These are phyloP conservation scores for Rhopalosiphum padi DNA, from an alignment of 1,140 invertebrate species.

Conservation along the genomic window DNA sequence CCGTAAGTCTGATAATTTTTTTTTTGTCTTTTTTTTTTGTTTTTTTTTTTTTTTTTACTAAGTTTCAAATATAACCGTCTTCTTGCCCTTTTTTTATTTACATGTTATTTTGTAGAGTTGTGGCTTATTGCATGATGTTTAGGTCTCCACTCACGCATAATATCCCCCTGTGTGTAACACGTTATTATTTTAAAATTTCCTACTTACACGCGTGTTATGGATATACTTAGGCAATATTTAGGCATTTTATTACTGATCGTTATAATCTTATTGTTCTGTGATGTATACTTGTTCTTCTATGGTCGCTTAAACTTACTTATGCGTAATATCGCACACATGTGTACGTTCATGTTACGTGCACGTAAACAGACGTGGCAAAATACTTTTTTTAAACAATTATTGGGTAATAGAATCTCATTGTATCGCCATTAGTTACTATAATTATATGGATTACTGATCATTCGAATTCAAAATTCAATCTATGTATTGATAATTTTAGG, in stretches of 20 bases:
- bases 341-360: no score
- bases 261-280: neutral
- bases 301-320: neutral
- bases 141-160: neutral
- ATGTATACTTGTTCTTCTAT: neutral
- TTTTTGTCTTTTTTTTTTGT: neutral
- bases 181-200: neutral
- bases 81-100: conserved; percentile 31
- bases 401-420: neutral
- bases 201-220: neutral
- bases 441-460: no score
- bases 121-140: conserved; percentile 51
- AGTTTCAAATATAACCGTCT: conserved; percentile 47
- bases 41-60: conserved; percentile 21
- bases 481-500: neutral
- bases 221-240: neutral
- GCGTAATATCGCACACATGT: neutral
- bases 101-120: conserved; percentile 20
- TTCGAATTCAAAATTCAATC: neutral
- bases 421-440: neutral
- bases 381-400: neutral
- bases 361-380: neutral
- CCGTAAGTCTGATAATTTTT: conserved; percentile 55
- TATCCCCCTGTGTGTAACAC: neutral
- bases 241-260: neutral